Percentiles rank a stretch among this genome's conserved stretches.
Evolutionary conservation across 1,140 invertebrate species (phyloP).

Genomic region (Papilio glaucus): DNA sequence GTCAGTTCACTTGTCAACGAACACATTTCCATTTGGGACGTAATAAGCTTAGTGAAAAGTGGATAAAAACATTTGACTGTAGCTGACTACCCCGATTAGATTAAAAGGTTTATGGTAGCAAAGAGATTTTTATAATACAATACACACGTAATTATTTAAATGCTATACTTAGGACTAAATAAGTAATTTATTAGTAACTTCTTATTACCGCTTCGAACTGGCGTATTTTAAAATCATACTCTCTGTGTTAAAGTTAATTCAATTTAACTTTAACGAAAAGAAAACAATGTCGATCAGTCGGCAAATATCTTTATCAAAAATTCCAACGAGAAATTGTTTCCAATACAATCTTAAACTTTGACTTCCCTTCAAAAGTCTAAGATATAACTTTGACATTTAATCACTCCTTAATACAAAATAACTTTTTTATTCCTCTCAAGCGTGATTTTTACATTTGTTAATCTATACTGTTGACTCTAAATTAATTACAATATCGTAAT

Average conservation of each 20-base stretch:
- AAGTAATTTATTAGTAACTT: too few species aligned
- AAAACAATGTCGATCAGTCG: slow-evolving; percentile 5
- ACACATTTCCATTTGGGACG: too few species aligned
- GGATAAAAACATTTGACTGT: background rate
- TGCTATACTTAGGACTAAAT: too few species aligned
- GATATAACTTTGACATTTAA: background rate
- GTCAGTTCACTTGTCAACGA: too few species aligned
- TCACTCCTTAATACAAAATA: too few species aligned
- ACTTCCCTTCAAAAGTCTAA: background rate
- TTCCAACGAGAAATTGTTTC: background rate
- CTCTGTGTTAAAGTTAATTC: background rate
- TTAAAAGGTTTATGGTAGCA: background rate
- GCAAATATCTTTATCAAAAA: slow-evolving; percentile 11
- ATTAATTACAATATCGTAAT: too few species aligned
- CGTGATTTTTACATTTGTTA: too few species aligned
- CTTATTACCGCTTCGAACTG: background rate
- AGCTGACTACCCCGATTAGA: background rate
- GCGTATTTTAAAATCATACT: background rate
- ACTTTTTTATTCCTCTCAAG: too few species aligned
- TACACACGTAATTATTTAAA: too few species aligned
- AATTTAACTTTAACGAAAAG: background rate
- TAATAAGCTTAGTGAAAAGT: too few species aligned
- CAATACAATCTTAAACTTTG: background rate
- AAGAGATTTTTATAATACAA: too few species aligned
- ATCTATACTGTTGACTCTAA: too few species aligned